Base-by-base conservation (phyloP, 2,888 invertebrate genomes). In the Pseudococcus jackbeardsleyi region DNA sequence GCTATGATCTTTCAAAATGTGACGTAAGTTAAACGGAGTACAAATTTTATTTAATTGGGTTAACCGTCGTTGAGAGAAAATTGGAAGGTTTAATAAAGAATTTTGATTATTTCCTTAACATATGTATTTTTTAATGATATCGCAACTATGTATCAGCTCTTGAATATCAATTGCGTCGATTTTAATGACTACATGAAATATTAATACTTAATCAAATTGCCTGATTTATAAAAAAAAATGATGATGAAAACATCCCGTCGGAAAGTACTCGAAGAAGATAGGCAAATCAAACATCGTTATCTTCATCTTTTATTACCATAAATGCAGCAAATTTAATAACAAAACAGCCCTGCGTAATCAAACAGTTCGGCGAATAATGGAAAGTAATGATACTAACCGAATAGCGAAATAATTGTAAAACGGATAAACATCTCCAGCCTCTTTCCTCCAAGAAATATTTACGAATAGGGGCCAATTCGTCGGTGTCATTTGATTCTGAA, bases 341-440 rank as follows among this genome's bases (percentile, higher is more conserved):
- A 50, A 12, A 50, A 50, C 6, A 5, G 12, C 6, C 9, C 12
- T 50, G 11, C 15, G 50, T 15, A 50, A 50, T 50, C 50, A 50
- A 50, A 50, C 12, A 50, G 9, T 50, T 50, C 15, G 7, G 42
- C 9, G 12, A 50, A 4, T 11, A 8, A 12, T 12, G 0, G 8
- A 12, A 33, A 6, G 15, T 72, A 17, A 26, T 68, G 26, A 46
- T 59, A 90, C 89, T 89, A 88, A 93, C 93, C 92, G 93, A 92
- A 11, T 94, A 93, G 0, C 94, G 94, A 12, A 94, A 91, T 6
- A 93, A 92, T 86, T 93, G 92, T 26, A 94, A 92, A 88, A 93
- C 92, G 86, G 93, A 93, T 22, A 94, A 92, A 89, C 93, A 93
- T 89, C 93, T 92, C 94, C 94, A 94, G 11, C 94, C 94, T 72